Evolutionary conservation across 2,113 vertebrate species (phyloP), one percentile per base, ranked within the genome.

Genomic region (Alligator sinensis): DNA sequence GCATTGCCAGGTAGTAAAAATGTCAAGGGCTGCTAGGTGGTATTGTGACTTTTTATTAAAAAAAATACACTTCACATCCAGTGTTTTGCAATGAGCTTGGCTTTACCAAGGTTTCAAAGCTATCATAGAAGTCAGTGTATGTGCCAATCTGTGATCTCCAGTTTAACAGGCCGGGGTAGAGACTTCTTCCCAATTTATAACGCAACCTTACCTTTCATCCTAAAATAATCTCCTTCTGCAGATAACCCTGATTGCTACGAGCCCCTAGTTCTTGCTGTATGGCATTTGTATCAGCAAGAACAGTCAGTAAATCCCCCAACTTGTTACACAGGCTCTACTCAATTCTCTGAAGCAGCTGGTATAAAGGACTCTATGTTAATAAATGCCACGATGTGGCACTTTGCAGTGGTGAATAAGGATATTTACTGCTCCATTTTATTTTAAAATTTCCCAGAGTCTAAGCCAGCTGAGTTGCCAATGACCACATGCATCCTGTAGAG

Each of bases 11-110:
- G 86, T 54, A 59, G n/a, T 19, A 84, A 60, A 93, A 93, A 11
- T 2, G 30, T 21, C 59, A 66, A 13, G 47, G 82, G 38, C 9
- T 57, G 19, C 6, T n/a, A 58, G 0, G 0, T 84, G 54, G 47
- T 47, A 47, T 54, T 77, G 59, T 9, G n/a, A 1, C 38, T 86
- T 92, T 84, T 77, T 25, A 74, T 34, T 34, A 47, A 47, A 47
- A 47, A 47, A 11, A 57, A 14, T 28, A 5, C 0, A 0, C 10
- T 6, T 70, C 81, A 58, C 2, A 6, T 14, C 2, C 47, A 11
- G 34, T 24, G 66, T 72, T 91, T 91, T 88, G 24, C 18, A 96
- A 27, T 3, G n/a, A 75, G 22, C 77, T 34, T 91, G 24, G 28
- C 34, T 86, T 80, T 63, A 85, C 4, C 28, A 81, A 64, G 2